These are phyloP conservation scores for Brenthis daphne DNA, from an alignment of 2,888 invertebrate genomes.

Conservation along the genomic window DNA sequence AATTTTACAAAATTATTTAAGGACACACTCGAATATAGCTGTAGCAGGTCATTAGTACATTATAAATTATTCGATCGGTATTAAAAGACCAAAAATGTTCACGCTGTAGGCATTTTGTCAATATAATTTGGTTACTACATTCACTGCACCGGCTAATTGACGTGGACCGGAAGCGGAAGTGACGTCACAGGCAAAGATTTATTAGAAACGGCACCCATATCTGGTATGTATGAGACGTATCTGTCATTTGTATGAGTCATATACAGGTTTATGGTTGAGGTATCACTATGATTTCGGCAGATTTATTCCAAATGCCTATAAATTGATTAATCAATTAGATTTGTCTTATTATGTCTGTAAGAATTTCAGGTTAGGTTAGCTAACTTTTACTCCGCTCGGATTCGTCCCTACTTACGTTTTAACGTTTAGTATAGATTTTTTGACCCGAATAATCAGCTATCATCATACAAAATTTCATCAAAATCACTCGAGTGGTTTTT, in stretches of 20 bases:
- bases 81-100: conserved; percentile 4
- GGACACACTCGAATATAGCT: too few relatives aligned
- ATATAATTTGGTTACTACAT: conserved; percentile 65
- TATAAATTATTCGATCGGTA: background rate
- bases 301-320: background rate
- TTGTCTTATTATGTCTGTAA: too few relatives aligned
- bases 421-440: too few relatives aligned
- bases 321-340: background rate
- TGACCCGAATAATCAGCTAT: too few relatives aligned
- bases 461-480: too few relatives aligned
- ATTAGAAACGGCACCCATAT: conserved; percentile 35
- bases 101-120: conserved; percentile 35
- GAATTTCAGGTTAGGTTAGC: too few relatives aligned
- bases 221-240: conserved; percentile 19
- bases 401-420: too few relatives aligned
- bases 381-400: too few relatives aligned
- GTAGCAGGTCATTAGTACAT: too few relatives aligned
- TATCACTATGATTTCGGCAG: background rate
- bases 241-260: conserved; percentile 20
- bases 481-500: too few relatives aligned
- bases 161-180: conserved; percentile 52
- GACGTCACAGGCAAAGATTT: conserved; percentile 41
- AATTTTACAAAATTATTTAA: too few relatives aligned
- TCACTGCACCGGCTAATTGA: conserved; percentile 59
- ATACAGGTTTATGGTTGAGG: conserved; percentile 14